phyloP scores from a whole-genome alignment of 2,113 vertebrate genomes.

The Halichoeres trimaculatus region DNA sequence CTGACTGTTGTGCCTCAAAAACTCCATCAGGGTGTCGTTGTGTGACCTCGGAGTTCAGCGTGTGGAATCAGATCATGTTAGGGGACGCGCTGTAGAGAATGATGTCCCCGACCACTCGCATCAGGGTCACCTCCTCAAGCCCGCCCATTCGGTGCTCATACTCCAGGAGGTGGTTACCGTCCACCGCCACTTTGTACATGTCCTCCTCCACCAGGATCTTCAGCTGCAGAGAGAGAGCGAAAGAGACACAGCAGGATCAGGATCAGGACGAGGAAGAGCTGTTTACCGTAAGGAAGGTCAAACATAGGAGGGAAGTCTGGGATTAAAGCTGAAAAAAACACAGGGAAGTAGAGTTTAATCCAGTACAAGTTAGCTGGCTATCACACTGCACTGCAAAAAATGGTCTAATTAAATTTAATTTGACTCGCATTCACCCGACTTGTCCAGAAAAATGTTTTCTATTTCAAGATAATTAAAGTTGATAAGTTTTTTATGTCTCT shows the following conservation, averaged over 20 bases:
- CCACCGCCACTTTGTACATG: slow-evolving; percentile 84
- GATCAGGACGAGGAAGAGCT: no score
- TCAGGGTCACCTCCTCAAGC: slow-evolving; percentile 80
- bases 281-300: no score
- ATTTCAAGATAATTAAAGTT: no score
- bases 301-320: no score
- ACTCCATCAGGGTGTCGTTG: slow-evolving; percentile 22
- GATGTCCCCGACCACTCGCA: slow-evolving; percentile 80
- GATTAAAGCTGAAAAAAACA: no score
- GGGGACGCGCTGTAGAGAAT: slow-evolving; percentile 78
- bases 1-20: slow-evolving; percentile 45
- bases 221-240: slow-evolving; percentile 64
- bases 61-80: slow-evolving; percentile 78
- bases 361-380: no score
- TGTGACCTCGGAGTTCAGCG: neutral
- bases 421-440: no score
- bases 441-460: no score
- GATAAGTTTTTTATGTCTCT: no score
- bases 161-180: slow-evolving; percentile 83
- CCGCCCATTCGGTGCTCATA: slow-evolving; percentile 82
- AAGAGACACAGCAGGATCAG: neutral
- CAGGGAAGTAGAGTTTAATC: no score
- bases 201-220: slow-evolving; percentile 85
- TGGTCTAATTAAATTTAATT: no score
- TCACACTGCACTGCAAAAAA: no score